Conservation (phyloP, 2,888 invertebrate species). For the Eupithecia exiguata region DNA sequence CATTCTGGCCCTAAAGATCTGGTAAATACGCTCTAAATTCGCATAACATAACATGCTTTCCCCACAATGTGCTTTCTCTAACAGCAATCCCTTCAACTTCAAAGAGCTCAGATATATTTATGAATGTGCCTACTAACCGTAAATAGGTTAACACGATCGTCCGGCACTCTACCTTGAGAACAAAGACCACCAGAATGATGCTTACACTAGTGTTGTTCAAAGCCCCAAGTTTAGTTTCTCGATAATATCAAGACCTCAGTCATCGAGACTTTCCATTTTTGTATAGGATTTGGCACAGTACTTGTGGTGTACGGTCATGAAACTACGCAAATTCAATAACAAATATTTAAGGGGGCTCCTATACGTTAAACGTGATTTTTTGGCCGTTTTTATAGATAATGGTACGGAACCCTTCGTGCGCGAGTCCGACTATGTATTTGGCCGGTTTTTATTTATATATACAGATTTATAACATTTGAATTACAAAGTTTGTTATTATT, state of each 20-base stretch:
- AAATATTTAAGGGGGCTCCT: no score
- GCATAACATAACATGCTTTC: conserved; percentile 25
- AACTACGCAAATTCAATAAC: no score
- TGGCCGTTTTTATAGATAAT: no score
- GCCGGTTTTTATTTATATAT: no score
- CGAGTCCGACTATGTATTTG: no score
- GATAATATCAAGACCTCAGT: background rate
- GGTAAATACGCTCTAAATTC: conserved; percentile 7
- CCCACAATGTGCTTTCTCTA: conserved; percentile 26
- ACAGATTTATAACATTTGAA: no score
- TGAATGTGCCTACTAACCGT: conserved; percentile 14
- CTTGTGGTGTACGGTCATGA: no score
- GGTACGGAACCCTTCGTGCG: no score
- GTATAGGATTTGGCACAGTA: background rate
- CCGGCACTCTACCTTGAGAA: conserved; percentile 28
- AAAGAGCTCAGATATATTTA: conserved; percentile 36
- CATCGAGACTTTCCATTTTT: background rate
- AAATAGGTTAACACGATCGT: conserved; percentile 33
- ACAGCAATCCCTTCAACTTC: conserved; percentile 31
- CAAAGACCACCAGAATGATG: conserved; percentile 27
- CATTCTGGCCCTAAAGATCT: background rate
- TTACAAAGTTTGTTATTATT: no score
- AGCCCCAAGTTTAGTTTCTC: background rate
- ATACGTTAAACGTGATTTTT: no score
- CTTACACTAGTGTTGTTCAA: background rate